Evolutionary conservation across 2,113 vertebrate genomes (phyloP).

Genomic region (Dissostichus mawsoni): DNA sequence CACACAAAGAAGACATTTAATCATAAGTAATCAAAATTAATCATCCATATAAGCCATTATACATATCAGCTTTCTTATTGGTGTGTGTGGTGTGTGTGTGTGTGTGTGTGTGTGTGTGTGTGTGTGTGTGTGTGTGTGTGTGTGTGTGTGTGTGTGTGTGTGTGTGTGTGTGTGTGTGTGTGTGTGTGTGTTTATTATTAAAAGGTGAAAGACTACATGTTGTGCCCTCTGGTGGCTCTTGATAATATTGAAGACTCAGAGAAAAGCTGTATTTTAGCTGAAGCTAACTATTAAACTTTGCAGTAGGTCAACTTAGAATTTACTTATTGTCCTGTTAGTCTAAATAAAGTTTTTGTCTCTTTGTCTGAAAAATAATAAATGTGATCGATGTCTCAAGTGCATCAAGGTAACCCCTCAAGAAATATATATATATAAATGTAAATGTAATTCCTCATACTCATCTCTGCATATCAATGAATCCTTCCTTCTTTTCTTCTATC

Average conservation of each 20-base stretch:
- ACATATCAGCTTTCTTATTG: conserved; percentile 59
- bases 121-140: conserved; percentile 18
- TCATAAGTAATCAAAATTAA: conserved; percentile 53
- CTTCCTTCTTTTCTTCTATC: conserved; percentile 66
- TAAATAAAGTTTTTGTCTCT: neutral
- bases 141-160: conserved; percentile 25
- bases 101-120: conserved; percentile 37
- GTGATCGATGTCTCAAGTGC: neutral
- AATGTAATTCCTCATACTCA: neutral
- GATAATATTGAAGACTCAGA: neutral
- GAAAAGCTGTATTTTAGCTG: conserved; percentile 8
- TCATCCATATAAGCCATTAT: conserved; percentile 59
- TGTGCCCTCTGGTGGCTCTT: conserved; percentile 73
- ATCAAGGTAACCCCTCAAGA: neutral
- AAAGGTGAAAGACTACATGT: conserved; percentile 2
- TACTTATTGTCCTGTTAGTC: neutral
- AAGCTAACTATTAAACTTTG: conserved; percentile 3
- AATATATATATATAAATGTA: neutral
- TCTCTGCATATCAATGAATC: conserved; percentile 29
- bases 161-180: conserved; percentile 32
- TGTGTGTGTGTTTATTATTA: conserved; percentile 23
- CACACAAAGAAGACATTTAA: conserved; percentile 21
- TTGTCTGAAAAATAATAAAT: neutral
- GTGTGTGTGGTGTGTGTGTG: conserved; percentile 33
- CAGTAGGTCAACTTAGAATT: neutral